phyloP scores from a whole-genome alignment of 1,140 invertebrate genomes.

The Zaprionus kolodkinae region DNA sequence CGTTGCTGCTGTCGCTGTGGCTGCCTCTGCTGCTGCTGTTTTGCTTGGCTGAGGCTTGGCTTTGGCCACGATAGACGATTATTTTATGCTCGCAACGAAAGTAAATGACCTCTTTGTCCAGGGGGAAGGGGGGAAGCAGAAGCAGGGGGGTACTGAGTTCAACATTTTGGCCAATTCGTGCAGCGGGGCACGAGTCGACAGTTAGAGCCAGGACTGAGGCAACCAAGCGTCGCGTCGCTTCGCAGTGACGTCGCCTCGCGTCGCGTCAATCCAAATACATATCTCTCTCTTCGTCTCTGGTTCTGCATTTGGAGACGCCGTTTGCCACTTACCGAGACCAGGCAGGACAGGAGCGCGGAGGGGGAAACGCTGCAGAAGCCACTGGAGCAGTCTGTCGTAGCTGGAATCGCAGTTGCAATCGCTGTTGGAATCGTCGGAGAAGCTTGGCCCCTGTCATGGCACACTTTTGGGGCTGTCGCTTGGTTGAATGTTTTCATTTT shows the following conservation, averaged over 20 bases:
- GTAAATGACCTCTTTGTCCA: constrained; percentile 77
- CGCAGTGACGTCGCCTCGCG: constrained; percentile 66
- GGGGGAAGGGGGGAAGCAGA: constrained; percentile 8
- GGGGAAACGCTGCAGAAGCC: constrained; percentile 3
- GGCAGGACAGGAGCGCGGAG: background rate
- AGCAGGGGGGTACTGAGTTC: constrained; percentile 16
- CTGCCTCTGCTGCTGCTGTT: constrained; percentile 39
- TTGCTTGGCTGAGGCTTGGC: constrained; percentile 50
- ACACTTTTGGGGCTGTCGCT: constrained; percentile 65
- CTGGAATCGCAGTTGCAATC: no score
- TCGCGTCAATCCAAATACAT: constrained; percentile 68
- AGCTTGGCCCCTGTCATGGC: constrained; percentile 53
- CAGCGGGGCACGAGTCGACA: constrained; percentile 54
- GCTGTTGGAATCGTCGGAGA: background rate
- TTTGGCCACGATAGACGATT: constrained; percentile 65
- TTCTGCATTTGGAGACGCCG: constrained; percentile 64
- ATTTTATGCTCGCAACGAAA: constrained; percentile 80
- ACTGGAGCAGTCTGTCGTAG: constrained; percentile 1
- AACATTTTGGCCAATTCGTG: constrained; percentile 59
- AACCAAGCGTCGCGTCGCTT: constrained; percentile 43
- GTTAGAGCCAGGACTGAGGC: constrained; percentile 37
- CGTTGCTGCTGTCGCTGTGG: background rate
- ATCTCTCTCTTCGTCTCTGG: constrained; percentile 30
- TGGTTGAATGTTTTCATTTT: constrained; percentile 61
- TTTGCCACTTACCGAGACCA: constrained; percentile 60